Base-by-base conservation (phyloP, 2,797 vertebrate genomes). In the Gila robusta region DNA sequence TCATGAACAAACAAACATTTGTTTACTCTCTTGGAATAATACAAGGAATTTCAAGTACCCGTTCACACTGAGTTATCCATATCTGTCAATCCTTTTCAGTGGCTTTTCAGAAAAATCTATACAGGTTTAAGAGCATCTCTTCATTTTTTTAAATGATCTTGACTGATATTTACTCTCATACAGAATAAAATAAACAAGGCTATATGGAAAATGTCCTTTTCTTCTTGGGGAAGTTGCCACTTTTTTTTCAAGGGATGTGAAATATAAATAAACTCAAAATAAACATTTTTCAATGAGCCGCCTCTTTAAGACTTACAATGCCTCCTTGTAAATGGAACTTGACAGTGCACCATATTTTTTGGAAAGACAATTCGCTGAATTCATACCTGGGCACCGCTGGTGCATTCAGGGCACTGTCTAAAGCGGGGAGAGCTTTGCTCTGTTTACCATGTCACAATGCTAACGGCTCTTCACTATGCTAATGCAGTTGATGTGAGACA, bases 381-480 rank as follows among this genome's bases (percentile, higher is more conserved):
- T 86, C 69, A 67, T 86, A 67, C 77, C 74, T 74, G 88, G 72
- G 72, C 85, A 69, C 74, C 77, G 70, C 78, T 78, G 83, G 76
- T 81, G 76, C 85, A 87, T 85, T 85, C 37, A 62, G 85, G 7
- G 26, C 41, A 81, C 66, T 7, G 17, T 89, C 85, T 92, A 93
- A 92, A 93, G 91, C 89, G 9, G 92, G 92, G 91, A 92, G 91
- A 91, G 91, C 92, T 91, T 91, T 90, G 91, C 92, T 93, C 92
- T 94, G 94, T 95, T 95, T 94, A 94, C 93, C 85, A 84, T 89
- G 89, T 92, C 93, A 95, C 94, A 95, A 95, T 94, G 93, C 94
- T 95, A 96, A 96, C 94, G 88, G 94, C 94, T 92, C 96, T 96
- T 96, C 94, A 96, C 94, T 96, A 96, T 96, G 96, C 94, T 95